Conservation (phyloP, 1,140 invertebrate genomes). For the Drosophila tropicalis region DNA sequence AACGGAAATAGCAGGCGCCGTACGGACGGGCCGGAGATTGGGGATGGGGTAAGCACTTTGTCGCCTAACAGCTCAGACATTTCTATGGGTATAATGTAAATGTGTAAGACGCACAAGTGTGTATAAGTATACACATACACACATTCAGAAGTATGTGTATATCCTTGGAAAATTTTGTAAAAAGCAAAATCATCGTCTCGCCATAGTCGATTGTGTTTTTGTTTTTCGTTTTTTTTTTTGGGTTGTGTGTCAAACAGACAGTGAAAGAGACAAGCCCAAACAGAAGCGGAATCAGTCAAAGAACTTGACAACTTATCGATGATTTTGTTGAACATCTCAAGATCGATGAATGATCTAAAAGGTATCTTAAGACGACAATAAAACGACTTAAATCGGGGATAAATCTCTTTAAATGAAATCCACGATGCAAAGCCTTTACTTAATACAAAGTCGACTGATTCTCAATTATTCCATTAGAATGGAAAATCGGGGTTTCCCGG, state of each 20-base stretch:
- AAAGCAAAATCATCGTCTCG: constrained; percentile 39
- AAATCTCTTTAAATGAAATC: no score
- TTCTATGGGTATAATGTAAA: constrained; percentile 50
- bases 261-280: neutral
- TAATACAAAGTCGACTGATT: no score
- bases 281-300: neutral
- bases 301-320: neutral
- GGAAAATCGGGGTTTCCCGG: no score
- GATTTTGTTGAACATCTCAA: neutral
- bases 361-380: no score
- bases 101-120: constrained; percentile 25
- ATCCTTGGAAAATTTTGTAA: constrained; percentile 46
- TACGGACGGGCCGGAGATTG: neutral
- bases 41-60: constrained; percentile 26
- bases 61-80: constrained; percentile 53
- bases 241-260: neutral
- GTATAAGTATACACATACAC: no score
- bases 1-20: constrained; percentile 10
- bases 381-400: no score
- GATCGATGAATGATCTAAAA: no score
- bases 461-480: no score
- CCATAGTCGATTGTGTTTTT: constrained; percentile 33
- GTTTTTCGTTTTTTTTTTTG: constrained; percentile 24
- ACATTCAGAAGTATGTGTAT: constrained; percentile 25
- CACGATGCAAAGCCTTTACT: no score